phyloP scores from a whole-genome alignment of 2,888 invertebrate genomes.

The Drosophila mercatorum region DNA sequence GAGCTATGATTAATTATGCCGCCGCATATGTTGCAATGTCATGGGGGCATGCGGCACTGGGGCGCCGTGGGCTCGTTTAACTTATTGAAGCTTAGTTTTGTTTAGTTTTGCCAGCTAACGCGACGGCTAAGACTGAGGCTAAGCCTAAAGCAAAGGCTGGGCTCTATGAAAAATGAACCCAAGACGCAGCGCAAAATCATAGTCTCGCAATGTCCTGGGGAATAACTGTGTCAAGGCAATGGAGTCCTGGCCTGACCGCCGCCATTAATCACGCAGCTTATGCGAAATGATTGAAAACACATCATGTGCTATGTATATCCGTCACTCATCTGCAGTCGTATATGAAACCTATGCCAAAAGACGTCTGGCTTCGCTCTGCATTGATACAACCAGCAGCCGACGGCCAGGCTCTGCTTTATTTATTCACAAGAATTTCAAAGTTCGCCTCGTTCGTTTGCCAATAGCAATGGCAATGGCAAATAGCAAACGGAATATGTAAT shows the following conservation, averaged over 20 bases:
- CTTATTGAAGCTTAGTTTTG: constrained; percentile 49
- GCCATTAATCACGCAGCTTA: constrained; percentile 71
- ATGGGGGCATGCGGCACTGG: constrained; percentile 36
- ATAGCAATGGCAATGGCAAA: constrained; percentile 26
- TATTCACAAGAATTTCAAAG: constrained; percentile 12
- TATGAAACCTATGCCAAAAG: background rate
- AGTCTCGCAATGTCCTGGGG: constrained; percentile 29
- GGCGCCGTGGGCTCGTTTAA: constrained; percentile 37
- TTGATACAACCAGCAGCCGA: background rate
- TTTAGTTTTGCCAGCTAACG: constrained; percentile 30
- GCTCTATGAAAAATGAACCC: constrained; percentile 65
- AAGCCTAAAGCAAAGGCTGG: background rate
- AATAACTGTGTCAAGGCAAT: constrained; percentile 59
- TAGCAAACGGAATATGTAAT: constrained; percentile 44
- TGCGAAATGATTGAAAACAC: constrained; percentile 69
- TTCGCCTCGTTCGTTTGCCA: constrained; percentile 13
- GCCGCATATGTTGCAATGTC: constrained; percentile 73
- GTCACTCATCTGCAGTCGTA: background rate
- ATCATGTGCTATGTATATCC: constrained; percentile 31
- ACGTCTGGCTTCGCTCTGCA: background rate
- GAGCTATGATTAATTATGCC: constrained; percentile 71
- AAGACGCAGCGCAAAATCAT: constrained; percentile 18
- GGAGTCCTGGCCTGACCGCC: constrained; percentile 48
- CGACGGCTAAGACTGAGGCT: constrained; percentile 21
- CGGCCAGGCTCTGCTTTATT: background rate